Conservation (phyloP, 2,797 vertebrate genomes). For the Phrynocephalus vlangalii region DNA sequence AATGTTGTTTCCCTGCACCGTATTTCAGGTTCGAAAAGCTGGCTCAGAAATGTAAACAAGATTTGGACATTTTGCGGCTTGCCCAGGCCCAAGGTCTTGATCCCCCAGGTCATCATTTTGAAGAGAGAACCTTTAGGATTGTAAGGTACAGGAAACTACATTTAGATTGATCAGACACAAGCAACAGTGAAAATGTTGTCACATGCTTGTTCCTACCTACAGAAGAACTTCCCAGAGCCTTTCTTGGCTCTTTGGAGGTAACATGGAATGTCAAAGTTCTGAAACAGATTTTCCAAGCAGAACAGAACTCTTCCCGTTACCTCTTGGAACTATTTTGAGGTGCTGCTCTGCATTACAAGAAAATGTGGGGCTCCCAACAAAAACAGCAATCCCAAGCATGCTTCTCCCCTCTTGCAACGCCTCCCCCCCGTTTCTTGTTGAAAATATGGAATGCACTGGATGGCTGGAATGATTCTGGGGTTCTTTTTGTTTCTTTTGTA, state of each 20-base stretch:
- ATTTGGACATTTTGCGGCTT: conserved; percentile 90
- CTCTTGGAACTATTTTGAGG: not conserved
- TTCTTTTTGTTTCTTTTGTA: conserved; percentile 67
- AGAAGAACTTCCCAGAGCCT: conserved; percentile 3
- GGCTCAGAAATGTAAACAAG: conserved; percentile 90
- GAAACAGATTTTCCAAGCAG: not conserved
- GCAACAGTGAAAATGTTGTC: conserved; percentile 14
- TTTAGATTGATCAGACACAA: not conserved
- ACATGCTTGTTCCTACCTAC: not conserved
- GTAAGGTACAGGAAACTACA: conserved; percentile 82
- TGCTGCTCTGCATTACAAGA: not conserved
- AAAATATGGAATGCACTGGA: not conserved
- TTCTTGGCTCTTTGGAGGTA: not conserved
- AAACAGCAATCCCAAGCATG: not conserved
- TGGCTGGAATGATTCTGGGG: not conserved
- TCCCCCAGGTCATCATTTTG: conserved; percentile 94
- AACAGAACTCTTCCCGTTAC: not conserved
- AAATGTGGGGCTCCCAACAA: not conserved
- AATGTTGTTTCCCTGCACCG: not conserved
- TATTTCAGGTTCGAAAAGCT: conserved; percentile 91
- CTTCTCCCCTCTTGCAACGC: not conserved
- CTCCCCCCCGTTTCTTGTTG: not conserved
- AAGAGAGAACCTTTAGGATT: conserved; percentile 90
- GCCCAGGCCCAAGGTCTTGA: conserved; percentile 88
- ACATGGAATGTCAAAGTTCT: not conserved